Conservation (phyloP, 2,888 invertebrate genomes). For the Cryptophagus acutangulus region DNA sequence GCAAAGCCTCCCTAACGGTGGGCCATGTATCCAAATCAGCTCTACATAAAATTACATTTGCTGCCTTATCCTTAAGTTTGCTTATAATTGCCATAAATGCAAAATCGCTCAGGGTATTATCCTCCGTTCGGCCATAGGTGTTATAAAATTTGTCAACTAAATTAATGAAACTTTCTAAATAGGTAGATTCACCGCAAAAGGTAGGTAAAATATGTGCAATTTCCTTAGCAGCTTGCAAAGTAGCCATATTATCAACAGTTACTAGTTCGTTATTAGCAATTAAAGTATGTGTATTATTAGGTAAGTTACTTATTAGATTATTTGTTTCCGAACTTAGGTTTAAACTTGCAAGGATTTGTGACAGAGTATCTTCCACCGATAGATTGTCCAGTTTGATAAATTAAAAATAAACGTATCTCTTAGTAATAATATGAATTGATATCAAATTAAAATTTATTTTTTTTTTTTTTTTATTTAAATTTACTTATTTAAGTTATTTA, state of each 20-base stretch:
- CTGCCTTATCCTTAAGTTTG: constrained; percentile 8
- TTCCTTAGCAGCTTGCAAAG: not conserved
- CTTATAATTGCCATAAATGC: constrained; percentile 9
- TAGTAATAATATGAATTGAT: no score
- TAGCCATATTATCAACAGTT: not conserved
- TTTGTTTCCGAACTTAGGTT: no score
- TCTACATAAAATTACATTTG: constrained; percentile 7
- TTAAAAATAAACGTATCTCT: no score
- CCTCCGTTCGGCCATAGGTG: not conserved
- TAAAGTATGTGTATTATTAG: no score
- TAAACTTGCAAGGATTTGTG: no score
- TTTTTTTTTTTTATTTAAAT: no score
- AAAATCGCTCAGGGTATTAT: constrained; percentile 11
- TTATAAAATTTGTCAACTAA: constrained; percentile 2
- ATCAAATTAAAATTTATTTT: no score
- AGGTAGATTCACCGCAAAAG: not conserved
- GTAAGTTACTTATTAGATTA: no score
- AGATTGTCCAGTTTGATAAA: no score
- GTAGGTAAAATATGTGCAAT: constrained; percentile 2
- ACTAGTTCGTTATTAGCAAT: not conserved
- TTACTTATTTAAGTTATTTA: no score
- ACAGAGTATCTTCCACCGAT: no score
- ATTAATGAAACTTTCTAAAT: constrained; percentile 2
- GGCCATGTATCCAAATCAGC: constrained; percentile 16
- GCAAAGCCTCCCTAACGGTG: constrained; percentile 30